A percentile compares a stretch with the other conserved stretches of the same genome.
Conservation (phyloP, 2,888 invertebrate species). For the Agriopis leucophaearia region DNA sequence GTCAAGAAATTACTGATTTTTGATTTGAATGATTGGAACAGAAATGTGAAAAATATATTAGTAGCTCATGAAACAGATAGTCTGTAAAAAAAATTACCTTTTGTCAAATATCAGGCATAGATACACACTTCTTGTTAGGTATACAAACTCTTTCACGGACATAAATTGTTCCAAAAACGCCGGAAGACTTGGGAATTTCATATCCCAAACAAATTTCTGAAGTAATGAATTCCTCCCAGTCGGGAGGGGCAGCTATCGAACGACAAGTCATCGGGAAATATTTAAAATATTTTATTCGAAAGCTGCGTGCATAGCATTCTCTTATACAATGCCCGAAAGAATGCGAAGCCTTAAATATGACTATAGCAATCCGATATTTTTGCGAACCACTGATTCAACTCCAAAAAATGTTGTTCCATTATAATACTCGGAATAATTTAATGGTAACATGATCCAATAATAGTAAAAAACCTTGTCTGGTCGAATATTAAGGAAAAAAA, state of each 20-base stretch:
- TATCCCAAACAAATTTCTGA: slow-evolving; percentile 75
- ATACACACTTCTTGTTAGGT: neutral
- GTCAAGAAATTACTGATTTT: slow-evolving; percentile 18
- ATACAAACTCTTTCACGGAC: slow-evolving; percentile 41
- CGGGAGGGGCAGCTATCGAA: slow-evolving; percentile 52
- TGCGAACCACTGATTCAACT: slow-evolving; percentile 1
- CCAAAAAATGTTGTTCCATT: neutral
- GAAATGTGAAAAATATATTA: too few species aligned
- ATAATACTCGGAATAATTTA: slow-evolving; percentile 7
- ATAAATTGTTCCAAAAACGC: slow-evolving; percentile 61
- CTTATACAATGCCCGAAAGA: slow-evolving; percentile 16
- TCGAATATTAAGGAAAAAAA: slow-evolving; percentile 16
- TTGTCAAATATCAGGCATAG: too few species aligned
- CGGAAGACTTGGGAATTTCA: slow-evolving; percentile 74
- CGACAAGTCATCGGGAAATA: slow-evolving; percentile 44
- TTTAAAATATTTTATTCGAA: slow-evolving; percentile 42
- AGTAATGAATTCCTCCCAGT: slow-evolving; percentile 68
- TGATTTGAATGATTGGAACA: too few species aligned
- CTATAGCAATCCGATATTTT: slow-evolving; percentile 20
- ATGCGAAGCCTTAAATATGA: slow-evolving; percentile 30
- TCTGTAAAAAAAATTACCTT: too few species aligned
- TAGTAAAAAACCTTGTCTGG: neutral
- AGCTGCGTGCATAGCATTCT: slow-evolving; percentile 32
- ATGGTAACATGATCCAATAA: slow-evolving; percentile 2
- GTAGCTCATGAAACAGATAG: neutral